Conservation (phyloP, 37 sponge, comb jelly and placozoan species). For the Mnemiopsis leidyi region DNA sequence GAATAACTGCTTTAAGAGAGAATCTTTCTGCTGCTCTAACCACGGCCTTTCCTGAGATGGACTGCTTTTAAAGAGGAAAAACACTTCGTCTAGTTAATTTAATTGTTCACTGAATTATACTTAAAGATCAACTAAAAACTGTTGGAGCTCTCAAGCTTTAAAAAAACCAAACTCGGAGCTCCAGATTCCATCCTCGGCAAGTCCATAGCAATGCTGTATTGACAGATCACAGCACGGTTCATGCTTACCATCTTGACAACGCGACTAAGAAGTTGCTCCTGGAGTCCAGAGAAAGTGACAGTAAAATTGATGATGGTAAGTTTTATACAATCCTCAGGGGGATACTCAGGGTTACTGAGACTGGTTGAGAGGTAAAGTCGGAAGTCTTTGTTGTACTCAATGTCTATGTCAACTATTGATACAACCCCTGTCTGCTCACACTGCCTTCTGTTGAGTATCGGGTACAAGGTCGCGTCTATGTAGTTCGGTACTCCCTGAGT, state of each 20-base stretch:
- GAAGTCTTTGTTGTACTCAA: conserved; percentile 67
- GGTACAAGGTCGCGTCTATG: conserved; percentile 65
- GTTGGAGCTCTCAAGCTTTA: too few relatives aligned
- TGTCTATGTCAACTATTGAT: conserved; percentile 54
- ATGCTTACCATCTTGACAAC: conserved; percentile 69
- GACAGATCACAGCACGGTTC: too few relatives aligned
- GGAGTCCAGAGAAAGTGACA: conserved; percentile 69
- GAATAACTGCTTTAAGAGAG: conserved; percentile 64
- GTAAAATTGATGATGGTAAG: conserved; percentile 75
- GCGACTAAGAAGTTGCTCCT: conserved; percentile 72
- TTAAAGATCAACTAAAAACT: too few relatives aligned
- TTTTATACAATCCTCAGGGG: conserved; percentile 72
- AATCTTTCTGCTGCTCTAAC: conserved; percentile 66
- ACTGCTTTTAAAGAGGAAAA: too few relatives aligned
- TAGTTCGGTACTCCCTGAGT: conserved; percentile 46
- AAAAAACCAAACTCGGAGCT: too few relatives aligned
- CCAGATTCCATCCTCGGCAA: too few relatives aligned
- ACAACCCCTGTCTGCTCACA: conserved; percentile 62
- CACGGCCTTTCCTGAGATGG: conserved; percentile 68
- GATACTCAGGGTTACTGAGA: conserved; percentile 51
- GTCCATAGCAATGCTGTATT: too few relatives aligned
- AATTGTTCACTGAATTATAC: too few relatives aligned
- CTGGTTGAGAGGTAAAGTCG: conserved; percentile 67
- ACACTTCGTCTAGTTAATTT: too few relatives aligned
- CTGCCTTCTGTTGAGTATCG: conserved; percentile 58